Evolutionary conservation across 2,888 invertebrate genomes (phyloP), one percentile per base, ranked within the genome.

Genomic region (Eueremaeus valkanovi): DNA sequence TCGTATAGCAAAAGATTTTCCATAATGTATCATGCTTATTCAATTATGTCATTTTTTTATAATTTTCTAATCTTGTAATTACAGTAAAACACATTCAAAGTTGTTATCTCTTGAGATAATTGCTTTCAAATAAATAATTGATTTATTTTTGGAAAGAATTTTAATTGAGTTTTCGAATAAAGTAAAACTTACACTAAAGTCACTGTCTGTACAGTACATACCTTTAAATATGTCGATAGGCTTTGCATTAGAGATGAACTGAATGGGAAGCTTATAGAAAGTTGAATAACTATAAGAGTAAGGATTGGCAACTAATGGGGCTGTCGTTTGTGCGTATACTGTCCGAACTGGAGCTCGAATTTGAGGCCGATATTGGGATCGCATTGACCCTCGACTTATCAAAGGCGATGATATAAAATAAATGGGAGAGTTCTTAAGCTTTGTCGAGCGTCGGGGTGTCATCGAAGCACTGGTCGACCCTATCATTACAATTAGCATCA

Each of bases 241-340:
- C 27, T 76, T 76, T 36, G 76, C 76, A 63, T 76, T 76, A 1
- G 76, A 76, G 16, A 75, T 21, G 27, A 76, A 76, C n/a, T 73
- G 27, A 24, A 75, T 42, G n/a, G 76, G 76, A 5, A 76, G 33
- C 24, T 76, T 74, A 31, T 76, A 76, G 18, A 72, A 49, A 0
- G 68, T 27, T 11, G 75, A 75, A 58, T 75, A 70, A 18, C 45
- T 63, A 36, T 36, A 66, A 21, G 29, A 13, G n/a, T 66, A 66
- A 11, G 66, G 36, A 21, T 66, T 36, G 27, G 33, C 21, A 8
- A 66, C 11, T n/a, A 36, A 36, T 31, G 66, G 11, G 27, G 3
- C 21, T 9, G 21, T 36, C 6, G 33, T 36, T 66, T 36, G 36
- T 40, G 66, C 9, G 16, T 16, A 3, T 51, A 21, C 21, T 21